Evolutionary conservation across 2,888 invertebrate species (phyloP).

Genomic region (Clitarchus hookeri): DNA sequence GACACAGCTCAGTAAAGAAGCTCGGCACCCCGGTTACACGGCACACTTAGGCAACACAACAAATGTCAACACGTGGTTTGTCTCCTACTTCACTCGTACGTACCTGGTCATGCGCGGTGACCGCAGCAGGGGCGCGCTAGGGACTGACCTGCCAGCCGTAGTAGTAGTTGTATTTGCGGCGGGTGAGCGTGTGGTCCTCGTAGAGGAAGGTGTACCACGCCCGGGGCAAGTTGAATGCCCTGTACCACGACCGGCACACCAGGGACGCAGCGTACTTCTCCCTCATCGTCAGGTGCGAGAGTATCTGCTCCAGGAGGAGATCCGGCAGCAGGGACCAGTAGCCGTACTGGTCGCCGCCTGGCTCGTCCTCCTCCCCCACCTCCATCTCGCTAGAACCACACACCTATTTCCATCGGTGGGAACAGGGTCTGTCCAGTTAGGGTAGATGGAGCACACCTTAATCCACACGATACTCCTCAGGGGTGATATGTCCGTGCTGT

Average conservation of each 20-base stretch:
- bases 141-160: conserved; percentile 72
- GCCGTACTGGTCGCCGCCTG: conserved; percentile 55
- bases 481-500: no score
- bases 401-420: no score
- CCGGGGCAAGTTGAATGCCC: conserved; percentile 71
- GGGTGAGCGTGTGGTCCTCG: conserved; percentile 72
- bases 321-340: conserved; percentile 72
- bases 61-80: no score
- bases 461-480: no score
- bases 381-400: conserved; percentile 29
- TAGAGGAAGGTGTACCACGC: conserved; percentile 78
- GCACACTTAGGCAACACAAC: no score
- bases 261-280: conserved; percentile 76
- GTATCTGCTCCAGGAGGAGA: conserved; percentile 71
- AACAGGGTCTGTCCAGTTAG: no score
- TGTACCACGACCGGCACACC: conserved; percentile 69
- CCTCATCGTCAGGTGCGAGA: conserved; percentile 66
- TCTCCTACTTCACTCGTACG: no score
- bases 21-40: no score
- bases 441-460: no score
- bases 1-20: no score
- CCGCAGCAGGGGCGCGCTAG: background rate
- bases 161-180: conserved; percentile 77
- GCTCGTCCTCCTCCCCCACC: conserved; percentile 53
- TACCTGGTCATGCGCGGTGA: no score